Evolutionary conservation across 1,140 invertebrate species (phyloP), one percentile per base, ranked within the genome.

Genomic region (Paraescarpia echinospica): DNA sequence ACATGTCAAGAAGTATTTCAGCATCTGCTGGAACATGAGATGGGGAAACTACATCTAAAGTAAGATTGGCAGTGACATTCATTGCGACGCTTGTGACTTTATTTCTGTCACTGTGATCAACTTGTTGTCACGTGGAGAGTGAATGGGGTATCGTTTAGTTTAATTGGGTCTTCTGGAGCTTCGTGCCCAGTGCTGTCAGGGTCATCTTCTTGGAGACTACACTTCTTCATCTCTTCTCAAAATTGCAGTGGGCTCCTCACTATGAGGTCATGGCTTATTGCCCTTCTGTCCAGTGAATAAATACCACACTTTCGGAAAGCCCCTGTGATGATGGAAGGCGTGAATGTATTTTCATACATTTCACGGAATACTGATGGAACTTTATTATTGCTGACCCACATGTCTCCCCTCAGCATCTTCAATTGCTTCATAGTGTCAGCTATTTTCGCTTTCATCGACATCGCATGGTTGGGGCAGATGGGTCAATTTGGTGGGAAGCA

Each of bases 271-370:
- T 12, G 4, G 41, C 41, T 41, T 6, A 89, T 14, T 33, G 89
- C 89, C 4, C 34, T 6, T 89, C 89, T 89, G 34, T 14, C 18
- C 9, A 89, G 89, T 89, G 89, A 14, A 89, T 89, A 89, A 34
- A 89, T 89, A 14, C 89, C 89, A 89, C 89, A 89, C 18, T 89
- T 89, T 89, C 18, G 33, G 89, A 89, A 89, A 34, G 89, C 89
- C 33, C 34, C 34, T 89, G 18, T 89, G 4, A 89, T 89, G 34
- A 89, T 33, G 4, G 33, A 34, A 89, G 89, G 89, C 34, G 89
- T 89, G 34, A 89, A 89, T 14, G 18, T 89, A 22, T 89, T 89
- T 89, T 89, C 89, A 14, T 9, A 89, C 9, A 89, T 5, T 14
- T 33, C 33, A 4, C 34, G 33, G 89, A 89, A 89, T 89, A 89